A percentile compares a stretch with the other conserved stretches of the same genome.
phyloP scores from a whole-genome alignment of 1,140 invertebrate genomes.

The Charaxes varanes region DNA sequence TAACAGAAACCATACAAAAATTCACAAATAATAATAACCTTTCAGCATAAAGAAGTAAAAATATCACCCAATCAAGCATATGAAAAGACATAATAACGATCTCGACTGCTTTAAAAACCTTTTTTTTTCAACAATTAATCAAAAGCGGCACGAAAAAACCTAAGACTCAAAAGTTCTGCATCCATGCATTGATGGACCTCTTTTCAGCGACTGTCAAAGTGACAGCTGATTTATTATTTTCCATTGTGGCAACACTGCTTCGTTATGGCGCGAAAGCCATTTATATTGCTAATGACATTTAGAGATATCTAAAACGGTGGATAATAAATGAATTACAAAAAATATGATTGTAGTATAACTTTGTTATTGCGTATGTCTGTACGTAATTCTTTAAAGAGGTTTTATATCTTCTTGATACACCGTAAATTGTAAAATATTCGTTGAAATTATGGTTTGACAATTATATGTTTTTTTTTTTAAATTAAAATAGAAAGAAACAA shows the following conservation, averaged over 20 bases:
- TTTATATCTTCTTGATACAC: too few species aligned
- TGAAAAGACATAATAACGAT: conserved; percentile 18
- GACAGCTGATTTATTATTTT: conserved; percentile 66
- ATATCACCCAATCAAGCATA: conserved; percentile 13
- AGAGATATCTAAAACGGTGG: conserved; percentile 25
- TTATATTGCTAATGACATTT: conserved; percentile 60
- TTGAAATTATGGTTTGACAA: too few species aligned
- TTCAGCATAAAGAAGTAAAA: conserved; percentile 8
- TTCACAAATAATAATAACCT: conserved; percentile 3
- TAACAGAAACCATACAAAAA: neutral
- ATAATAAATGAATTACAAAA: conserved; percentile 16
- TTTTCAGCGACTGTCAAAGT: conserved; percentile 61
- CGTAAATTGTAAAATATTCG: too few species aligned
- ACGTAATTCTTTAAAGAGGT: too few species aligned
- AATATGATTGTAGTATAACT: neutral
- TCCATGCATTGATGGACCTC: conserved; percentile 61
- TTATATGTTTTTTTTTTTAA: too few species aligned
- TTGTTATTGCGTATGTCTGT: conserved; percentile 3
- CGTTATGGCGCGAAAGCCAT: conserved; percentile 59
- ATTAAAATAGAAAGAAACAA: too few species aligned
- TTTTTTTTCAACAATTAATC: conserved; percentile 55
- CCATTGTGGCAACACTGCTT: conserved; percentile 58
- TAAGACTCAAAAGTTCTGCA: conserved; percentile 60
- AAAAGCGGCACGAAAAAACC: conserved; percentile 36
- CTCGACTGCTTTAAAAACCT: conserved; percentile 17